phyloP scores from a whole-genome alignment of 2,888 invertebrate species.

The Volucella zonaria region DNA sequence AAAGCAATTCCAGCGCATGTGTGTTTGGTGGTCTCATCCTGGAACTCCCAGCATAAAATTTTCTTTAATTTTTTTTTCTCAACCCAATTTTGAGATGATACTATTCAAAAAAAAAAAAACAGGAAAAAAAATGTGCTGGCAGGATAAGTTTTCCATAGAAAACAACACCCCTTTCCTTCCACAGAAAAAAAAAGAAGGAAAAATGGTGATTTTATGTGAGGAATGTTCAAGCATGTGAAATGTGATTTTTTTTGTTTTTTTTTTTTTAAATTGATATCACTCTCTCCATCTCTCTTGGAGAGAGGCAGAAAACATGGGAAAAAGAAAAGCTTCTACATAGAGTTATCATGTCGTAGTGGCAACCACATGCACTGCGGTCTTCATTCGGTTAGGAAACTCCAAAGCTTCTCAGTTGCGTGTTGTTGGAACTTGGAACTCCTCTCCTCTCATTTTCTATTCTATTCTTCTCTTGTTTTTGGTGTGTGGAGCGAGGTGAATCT shows the following conservation, averaged over 20 bases:
- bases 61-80: slow-evolving; percentile 21
- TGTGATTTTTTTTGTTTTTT: not conserved
- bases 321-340: slow-evolving; percentile 59
- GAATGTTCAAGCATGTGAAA: slow-evolving; percentile 55
- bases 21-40: slow-evolving; percentile 37
- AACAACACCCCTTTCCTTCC: slow-evolving; percentile 42
- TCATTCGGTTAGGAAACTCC: slow-evolving; percentile 71
- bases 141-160: slow-evolving; percentile 41
- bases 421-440: slow-evolving; percentile 62
- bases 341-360: slow-evolving; percentile 23
- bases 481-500: slow-evolving; percentile 68
- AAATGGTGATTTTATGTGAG: slow-evolving; percentile 41
- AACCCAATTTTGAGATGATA: slow-evolving; percentile 62
- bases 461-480: slow-evolving; percentile 46
- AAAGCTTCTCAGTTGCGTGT: slow-evolving; percentile 69
- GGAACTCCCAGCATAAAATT: slow-evolving; percentile 59
- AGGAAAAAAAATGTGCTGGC: slow-evolving; percentile 31
- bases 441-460: slow-evolving; percentile 66
- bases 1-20: slow-evolving; percentile 71
- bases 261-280: slow-evolving; percentile 27
- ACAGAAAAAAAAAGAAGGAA: slow-evolving; percentile 15
- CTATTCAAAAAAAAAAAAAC: slow-evolving; percentile 24
- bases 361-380: slow-evolving; percentile 66
- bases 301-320: slow-evolving; percentile 33
- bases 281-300: slow-evolving; percentile 25